Base-by-base conservation (phyloP, 92 coral and sea anemone species). In the Chrysogorgia sp. region DNA sequence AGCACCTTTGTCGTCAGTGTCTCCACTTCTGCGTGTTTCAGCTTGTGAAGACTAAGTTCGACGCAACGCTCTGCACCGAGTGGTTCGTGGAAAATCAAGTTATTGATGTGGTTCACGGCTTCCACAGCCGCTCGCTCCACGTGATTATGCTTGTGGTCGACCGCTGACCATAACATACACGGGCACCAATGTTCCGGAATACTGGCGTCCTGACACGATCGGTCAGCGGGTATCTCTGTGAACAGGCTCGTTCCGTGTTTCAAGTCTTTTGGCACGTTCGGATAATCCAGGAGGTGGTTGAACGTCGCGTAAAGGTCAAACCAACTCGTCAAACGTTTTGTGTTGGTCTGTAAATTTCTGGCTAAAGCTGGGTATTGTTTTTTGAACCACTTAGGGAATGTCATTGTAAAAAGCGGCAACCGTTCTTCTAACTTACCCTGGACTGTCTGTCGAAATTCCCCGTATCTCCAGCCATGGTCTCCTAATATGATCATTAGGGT, bases 161-260 rank as follows among this genome's bases (percentile, higher is more conserved):
- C 92, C 26, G 84, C 47, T 40, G 82, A 76, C 88, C 89, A 83
- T 14, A 74, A 83, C 40, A 92, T 34, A 79, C 97, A 92, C 80
- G 96, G 92, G 81, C 97, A 92, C 87, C 91, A 90, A 70, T 92
- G 97, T 29, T 88, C 88, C n/a, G 92, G 90, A 2, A 92, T 88
- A 12, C 90, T 89, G 10, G 97, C 90, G 17, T 78, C 62, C 40
- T 80, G 60, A 69, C 97, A 92, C 31, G 89, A 84, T 62, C 97
- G 97, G 34, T 90, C 77, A 37, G 40, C 56, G 2, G 85, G 86
- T 10, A 92, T 83, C 26, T 83, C 79, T 43, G 67, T 74, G 7
- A 92, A 72, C 69, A 92, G 67, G 57, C 96, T 90, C 57, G 28
- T 60, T 7, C 97, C 97, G 20, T 88, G 75, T 59, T 55, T 77